Base-by-base conservation (phyloP, 2,888 invertebrate species). In the Dasypolia templi region DNA sequence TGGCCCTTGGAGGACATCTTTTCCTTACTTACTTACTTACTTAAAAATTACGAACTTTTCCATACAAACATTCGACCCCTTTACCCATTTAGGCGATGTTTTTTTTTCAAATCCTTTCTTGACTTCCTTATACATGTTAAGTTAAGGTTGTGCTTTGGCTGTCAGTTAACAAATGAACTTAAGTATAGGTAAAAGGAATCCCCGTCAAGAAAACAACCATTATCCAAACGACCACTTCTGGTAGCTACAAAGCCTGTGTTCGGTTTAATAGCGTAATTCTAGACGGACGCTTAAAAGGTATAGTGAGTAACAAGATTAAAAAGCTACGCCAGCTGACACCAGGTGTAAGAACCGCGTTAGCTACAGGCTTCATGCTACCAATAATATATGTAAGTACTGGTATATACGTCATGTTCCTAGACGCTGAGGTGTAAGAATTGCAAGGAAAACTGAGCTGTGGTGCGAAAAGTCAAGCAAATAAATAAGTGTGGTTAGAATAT, bases 271-370 rank as follows among this genome's bases (percentile, higher is more conserved):
- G 92, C 89, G 95, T 95, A 95, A 95, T 94, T 92, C 94, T 93
- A 95, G 93, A 93, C 93, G 93, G 89, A 92, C 92, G 89, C 93
- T 89, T 94, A 92, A 92, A 95, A 92, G 95, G 95, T 90, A 93
- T 92, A 93, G 94, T 92, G 93, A 93, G 94, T 94, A 95, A 96
- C 92, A 93, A 94, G 95, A 95, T 95, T 95, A 95, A 95, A 96
- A 95, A 94, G 91, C 89, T 81, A 91, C 91, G 91, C 91, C 95
- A 95, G 95, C 94, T 94, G 95, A 92, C 93, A 91, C 90, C 88
- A 91, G 92, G 92, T 89, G 91, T 94, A 95, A 95, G 95, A 95
- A 93, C 90, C 89, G 91, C 90, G 93, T 94, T 95, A 95, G 95
- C 83, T 81, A 82, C 78, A 87, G 88, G 86, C 89, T 89, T 86